Conservation (phyloP, 1,140 invertebrate species). For the Heliothis subflexa region DNA sequence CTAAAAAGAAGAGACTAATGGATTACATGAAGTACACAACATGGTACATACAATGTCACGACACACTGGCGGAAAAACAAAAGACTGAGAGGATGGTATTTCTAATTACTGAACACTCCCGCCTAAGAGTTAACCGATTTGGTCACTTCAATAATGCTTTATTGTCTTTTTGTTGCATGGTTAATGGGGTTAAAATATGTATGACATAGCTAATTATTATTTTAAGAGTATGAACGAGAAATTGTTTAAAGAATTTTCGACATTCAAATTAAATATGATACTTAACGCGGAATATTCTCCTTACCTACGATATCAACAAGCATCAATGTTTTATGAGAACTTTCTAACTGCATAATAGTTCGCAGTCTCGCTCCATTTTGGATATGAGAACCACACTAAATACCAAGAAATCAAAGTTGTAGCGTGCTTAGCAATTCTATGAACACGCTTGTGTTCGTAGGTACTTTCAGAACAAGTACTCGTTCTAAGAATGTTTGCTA, state of each 20-base stretch:
- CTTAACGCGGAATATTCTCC: no score
- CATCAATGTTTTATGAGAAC: background rate
- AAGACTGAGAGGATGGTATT: background rate
- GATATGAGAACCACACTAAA: background rate
- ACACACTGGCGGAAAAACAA: background rate
- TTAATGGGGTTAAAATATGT: background rate
- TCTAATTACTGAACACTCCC: background rate
- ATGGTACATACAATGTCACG: background rate
- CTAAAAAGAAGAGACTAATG: slow-evolving; percentile 27
- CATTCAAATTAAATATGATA: no score
- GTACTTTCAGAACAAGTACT: slow-evolving; percentile 1
- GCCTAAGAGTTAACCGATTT: background rate
- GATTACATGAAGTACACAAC: slow-evolving; percentile 26
- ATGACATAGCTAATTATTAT: background rate
- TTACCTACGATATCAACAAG: no score
- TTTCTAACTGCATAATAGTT: background rate
- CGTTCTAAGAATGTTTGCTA: slow-evolving; percentile 24
- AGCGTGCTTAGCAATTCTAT: slow-evolving; percentile 11
- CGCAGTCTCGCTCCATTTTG: background rate
- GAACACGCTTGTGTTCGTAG: background rate
- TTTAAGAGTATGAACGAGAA: background rate
- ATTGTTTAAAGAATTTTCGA: no score
- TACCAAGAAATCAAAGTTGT: slow-evolving; percentile 18
- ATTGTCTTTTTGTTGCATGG: no score
- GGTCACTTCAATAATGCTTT: no score